Evolutionary conservation across 2,797 vertebrate species (phyloP), one percentile per base, ranked within the genome.

Genomic region (Sebastes jordani): DNA sequence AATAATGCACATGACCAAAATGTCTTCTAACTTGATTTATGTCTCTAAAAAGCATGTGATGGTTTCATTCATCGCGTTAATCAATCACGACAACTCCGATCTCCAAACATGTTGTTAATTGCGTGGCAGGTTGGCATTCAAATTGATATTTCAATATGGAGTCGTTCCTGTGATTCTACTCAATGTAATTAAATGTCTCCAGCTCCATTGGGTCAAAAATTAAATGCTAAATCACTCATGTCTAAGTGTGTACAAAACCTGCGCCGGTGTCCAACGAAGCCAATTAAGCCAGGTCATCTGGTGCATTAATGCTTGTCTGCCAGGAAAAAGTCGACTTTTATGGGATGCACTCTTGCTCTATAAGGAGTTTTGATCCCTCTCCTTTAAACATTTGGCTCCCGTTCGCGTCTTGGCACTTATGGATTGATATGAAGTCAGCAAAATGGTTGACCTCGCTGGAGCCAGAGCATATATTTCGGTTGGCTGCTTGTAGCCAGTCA

Each of bases 221-320:
- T 4, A 68, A 80, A 73, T 11, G 14, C 56, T 74, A 65, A 88
- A 77, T 78, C 72, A 85, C 54, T 80, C 23, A 38, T 62, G 58
- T 76, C 59, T 64, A 64, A 69, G 52, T 84, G 78, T 84, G 77
- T 66, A 84, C 36, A 81, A 78, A 88, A 88, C 76, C 27, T 23
- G 65, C 38, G 46, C 9, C 66, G 62, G 38, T 76, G 89, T 87
- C 91, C 85, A 90, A 79, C 2, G 56, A 83, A 89, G 78, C 86
- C 91, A 93, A 94, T 94, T 94, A 91, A 88, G 82, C 42, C 16
- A 61, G 87, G 83, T 93, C 91, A 80, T 93, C 90, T 93, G 86
- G 81, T 88, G 83, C 79, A 60, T 84, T 86, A 46, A 38, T 55
- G 65, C 81, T 32, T 7, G 52, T 83, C 71, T 90, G 90, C 93